These are phyloP conservation scores for Muscicapa comitata DNA, from an alignment of 2,797 vertebrate genomes.

Conservation along the genomic window DNA sequence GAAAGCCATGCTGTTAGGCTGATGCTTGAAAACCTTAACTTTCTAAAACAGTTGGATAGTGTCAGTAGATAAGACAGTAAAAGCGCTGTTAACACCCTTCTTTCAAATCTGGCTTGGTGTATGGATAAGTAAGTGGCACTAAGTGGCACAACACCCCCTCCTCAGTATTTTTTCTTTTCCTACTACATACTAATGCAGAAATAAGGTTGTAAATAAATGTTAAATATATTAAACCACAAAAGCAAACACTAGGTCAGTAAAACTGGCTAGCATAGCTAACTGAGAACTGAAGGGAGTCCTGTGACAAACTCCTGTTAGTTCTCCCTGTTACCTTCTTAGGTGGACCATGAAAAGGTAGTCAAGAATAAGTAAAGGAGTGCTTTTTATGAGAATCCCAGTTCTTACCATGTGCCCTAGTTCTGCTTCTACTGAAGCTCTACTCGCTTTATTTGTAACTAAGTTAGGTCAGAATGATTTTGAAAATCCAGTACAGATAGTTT, in stretches of 20 bases:
- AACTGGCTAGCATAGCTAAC: background rate
- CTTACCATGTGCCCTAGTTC: background rate
- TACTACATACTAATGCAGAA: background rate
- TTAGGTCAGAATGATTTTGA: background rate
- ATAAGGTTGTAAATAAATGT: background rate
- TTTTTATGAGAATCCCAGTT: background rate
- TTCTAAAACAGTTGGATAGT: conserved; percentile 10
- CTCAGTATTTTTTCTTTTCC: background rate
- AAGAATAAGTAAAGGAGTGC: background rate
- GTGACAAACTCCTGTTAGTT: background rate
- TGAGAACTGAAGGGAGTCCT: background rate
- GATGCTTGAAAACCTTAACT: conserved; percentile 31
- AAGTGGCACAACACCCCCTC: background rate
- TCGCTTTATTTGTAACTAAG: background rate
- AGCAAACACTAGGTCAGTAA: background rate
- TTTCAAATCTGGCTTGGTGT: background rate
- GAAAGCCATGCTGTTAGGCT: conserved; percentile 18
- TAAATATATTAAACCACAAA: background rate
- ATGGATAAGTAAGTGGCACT: background rate
- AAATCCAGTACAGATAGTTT: background rate
- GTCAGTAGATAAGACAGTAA: background rate
- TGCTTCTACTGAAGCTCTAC: background rate
- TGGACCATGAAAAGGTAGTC: background rate
- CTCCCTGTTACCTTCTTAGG: background rate
- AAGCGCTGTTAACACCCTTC: background rate